phyloP scores from a whole-genome alignment of 2,888 invertebrate species.

The Rugalucina vietnamica region DNA sequence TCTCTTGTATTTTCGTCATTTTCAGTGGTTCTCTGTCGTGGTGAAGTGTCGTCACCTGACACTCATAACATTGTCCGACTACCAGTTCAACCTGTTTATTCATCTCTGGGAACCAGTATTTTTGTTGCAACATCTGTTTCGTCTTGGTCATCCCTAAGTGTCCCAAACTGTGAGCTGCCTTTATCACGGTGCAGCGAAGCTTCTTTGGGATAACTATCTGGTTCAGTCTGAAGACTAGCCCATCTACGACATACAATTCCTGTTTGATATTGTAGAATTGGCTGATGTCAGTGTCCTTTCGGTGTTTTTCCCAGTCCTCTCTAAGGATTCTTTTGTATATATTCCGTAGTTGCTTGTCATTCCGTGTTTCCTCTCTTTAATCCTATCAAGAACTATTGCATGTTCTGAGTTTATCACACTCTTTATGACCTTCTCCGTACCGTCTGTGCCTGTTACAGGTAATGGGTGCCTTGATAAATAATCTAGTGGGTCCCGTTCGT shows the following conservation, averaged over 20 bases:
- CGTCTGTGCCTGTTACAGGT: background rate
- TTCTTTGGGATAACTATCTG: slow-evolving; percentile 26
- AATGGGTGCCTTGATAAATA: slow-evolving; percentile 40
- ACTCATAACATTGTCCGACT: slow-evolving; percentile 31
- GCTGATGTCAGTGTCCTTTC: background rate
- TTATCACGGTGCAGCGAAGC: slow-evolving; percentile 22
- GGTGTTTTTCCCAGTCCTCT: slow-evolving; percentile 7
- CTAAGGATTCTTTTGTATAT: background rate
- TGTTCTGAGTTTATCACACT: background rate
- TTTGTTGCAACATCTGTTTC: slow-evolving; percentile 28
- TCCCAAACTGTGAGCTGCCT: slow-evolving; percentile 40
- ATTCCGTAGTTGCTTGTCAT: slow-evolving; percentile 12
- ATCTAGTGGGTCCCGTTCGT: slow-evolving; percentile 38
- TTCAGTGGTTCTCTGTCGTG: slow-evolving; percentile 35
- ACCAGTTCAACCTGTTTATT: slow-evolving; percentile 36
- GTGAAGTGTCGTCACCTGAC: slow-evolving; percentile 45
- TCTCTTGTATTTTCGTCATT: slow-evolving; percentile 36
- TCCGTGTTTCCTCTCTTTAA: background rate
- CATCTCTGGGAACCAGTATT: slow-evolving; percentile 48
- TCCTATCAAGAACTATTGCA: background rate
- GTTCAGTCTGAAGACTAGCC: slow-evolving; percentile 26
- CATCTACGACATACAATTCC: slow-evolving; percentile 16
- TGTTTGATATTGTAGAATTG: slow-evolving; percentile 18
- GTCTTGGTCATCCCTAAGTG: slow-evolving; percentile 41
- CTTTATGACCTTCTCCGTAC: slow-evolving; percentile 24